phyloP scores from a whole-genome alignment of 1,140 invertebrate genomes.

The Conus ventricosus region DNA sequence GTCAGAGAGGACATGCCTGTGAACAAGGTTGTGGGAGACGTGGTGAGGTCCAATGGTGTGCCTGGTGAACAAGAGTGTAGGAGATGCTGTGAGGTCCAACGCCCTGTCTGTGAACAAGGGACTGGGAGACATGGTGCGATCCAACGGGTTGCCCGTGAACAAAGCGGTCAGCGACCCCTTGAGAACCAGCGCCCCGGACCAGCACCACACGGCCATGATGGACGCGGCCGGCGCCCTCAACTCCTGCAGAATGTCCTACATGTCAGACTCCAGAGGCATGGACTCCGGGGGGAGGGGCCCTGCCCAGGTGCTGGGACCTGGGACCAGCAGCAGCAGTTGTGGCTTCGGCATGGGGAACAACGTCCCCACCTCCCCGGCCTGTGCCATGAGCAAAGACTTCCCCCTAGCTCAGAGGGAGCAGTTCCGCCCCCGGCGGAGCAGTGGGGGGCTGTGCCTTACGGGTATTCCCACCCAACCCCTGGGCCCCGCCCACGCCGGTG shows the following conservation, averaged over 20 bases:
- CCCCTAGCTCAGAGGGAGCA: constrained; percentile 26
- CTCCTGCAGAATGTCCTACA: constrained; percentile 11
- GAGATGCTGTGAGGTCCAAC: background rate
- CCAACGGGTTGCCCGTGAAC: constrained; percentile 29
- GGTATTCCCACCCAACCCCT: constrained; percentile 32
- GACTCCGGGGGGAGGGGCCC: constrained; percentile 27
- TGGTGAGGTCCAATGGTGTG: no score
- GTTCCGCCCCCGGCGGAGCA: constrained; percentile 36
- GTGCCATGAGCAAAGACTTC: constrained; percentile 20
- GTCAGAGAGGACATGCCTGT: no score
- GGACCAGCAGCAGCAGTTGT: constrained; percentile 17
- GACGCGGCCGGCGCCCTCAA: constrained; percentile 30
- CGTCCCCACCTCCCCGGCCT: background rate
- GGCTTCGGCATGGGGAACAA: background rate
- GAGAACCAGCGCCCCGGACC: constrained; percentile 35
- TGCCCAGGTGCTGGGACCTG: constrained; percentile 12
- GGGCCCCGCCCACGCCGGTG: constrained; percentile 22
- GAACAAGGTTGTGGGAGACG: no score
- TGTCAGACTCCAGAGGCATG: background rate
- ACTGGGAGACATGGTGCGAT: background rate
- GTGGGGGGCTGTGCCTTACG: constrained; percentile 42
- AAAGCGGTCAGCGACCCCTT: constrained; percentile 39
- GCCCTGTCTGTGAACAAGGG: background rate
- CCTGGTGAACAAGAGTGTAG: no score
- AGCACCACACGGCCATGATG: constrained; percentile 28